phyloP scores from a whole-genome alignment of 1,140 invertebrate genomes.

The Panulirus ornatus region DNA sequence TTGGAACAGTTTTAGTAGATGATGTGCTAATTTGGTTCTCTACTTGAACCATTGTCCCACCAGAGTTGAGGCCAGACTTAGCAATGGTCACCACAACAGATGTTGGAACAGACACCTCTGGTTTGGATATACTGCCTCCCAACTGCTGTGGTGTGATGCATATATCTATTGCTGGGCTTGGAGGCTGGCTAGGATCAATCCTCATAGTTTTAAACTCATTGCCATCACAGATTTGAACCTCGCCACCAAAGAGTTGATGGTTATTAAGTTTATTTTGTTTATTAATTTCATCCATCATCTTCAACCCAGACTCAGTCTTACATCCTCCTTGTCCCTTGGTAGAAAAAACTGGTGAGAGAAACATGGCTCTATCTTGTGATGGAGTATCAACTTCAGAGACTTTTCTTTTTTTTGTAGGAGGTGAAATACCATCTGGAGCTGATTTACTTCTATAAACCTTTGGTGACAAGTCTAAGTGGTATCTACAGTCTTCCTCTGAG shows the following conservation, averaged over 20 bases:
- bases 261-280: constrained; percentile 58
- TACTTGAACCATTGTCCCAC: constrained; percentile 84
- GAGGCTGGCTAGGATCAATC: constrained; percentile 82
- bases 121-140: constrained; percentile 44
- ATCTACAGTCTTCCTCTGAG: constrained; percentile 36
- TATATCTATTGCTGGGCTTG: constrained; percentile 71
- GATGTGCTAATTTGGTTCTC: constrained; percentile 71
- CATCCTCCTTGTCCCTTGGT: constrained; percentile 44
- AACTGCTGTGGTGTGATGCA: constrained; percentile 61
- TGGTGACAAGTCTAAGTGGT: constrained; percentile 32
- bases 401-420: constrained; percentile 76
- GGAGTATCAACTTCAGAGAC: constrained; percentile 74
- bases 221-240: constrained; percentile 84
- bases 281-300: constrained; percentile 50
- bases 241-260: constrained; percentile 87
- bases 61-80: constrained; percentile 86
- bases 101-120: constrained; percentile 63
- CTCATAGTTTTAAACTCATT: constrained; percentile 85
- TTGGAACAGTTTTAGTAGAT: constrained; percentile 65
- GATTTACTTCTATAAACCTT: constrained; percentile 55
- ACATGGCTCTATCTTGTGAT: constrained; percentile 43
- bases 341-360: constrained; percentile 47
- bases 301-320: constrained; percentile 52
- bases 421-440: constrained; percentile 40
- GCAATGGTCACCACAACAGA: constrained; percentile 81